Base-by-base conservation (phyloP, 2,113 vertebrate species). In the Romanogobio albipinnatus region DNA sequence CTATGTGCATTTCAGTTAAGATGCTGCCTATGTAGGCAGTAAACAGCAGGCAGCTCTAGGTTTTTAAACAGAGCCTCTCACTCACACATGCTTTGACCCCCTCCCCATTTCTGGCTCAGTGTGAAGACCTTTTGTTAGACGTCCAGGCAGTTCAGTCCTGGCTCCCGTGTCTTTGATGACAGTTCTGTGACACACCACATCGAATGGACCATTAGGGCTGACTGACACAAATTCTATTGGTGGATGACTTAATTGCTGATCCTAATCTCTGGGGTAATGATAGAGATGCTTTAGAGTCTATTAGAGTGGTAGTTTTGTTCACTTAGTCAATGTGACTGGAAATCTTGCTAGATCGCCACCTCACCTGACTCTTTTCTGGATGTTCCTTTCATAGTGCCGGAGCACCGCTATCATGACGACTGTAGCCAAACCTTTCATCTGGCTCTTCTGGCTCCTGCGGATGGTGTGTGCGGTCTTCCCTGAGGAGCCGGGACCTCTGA, bases 401-500 rank as follows among this genome's bases (percentile, higher is more conserved):
- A 85, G 68, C 84, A 83, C 79, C 81, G 87, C 92, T 92, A 88
- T 91, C 75, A 94, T 94, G 94, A 91, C 84, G 84, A 92, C 91
- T 24, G 74, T 82, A 81, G 87, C 78, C 85, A 89, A 85, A 89
- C 90, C 89, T 75, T 83, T 93, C 86, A 71, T 94, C 84, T 79
- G 93, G 83, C 90, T 94, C 81, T 90, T 89, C 53, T 92, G 92
- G 90, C 84, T 95, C 56, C 90, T 94, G 83, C 93, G 75, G 82
- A 79, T 88, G 59, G 90, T 89, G 49, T 81, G 87, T 90, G 86
- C 91, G 0, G 88, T 90, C 1, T 95, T 95, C 90, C 95, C 94
- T 0, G 95, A 95, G 86, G 94, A 95, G 61, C 91, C 90, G 0
- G 94, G 92, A 85, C 93, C 95, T 26, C 88, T 95, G 79, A 95